A percentile compares a stretch with the other conserved stretches of the same genome.
Conservation (phyloP, 1,140 invertebrate species). For the Eumeta japonica region DNA sequence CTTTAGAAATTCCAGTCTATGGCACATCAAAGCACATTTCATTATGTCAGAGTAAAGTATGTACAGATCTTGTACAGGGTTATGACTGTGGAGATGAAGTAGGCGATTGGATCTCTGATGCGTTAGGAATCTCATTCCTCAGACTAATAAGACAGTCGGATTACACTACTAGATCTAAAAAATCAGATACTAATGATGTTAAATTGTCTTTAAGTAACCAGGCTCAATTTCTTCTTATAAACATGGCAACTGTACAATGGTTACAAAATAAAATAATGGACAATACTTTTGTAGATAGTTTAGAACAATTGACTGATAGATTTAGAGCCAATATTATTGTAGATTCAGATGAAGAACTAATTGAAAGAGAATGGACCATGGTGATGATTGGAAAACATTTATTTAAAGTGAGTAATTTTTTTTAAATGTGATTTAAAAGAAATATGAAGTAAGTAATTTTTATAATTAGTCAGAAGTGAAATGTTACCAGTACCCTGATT, state of each 20-base stretch:
- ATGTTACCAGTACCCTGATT: not conserved
- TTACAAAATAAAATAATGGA: constrained; percentile 62
- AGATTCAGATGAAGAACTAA: constrained; percentile 64
- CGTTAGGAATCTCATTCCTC: constrained; percentile 64
- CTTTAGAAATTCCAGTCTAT: constrained; percentile 29
- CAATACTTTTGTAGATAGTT: constrained; percentile 50
- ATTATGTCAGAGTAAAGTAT: constrained; percentile 78
- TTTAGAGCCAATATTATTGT: constrained; percentile 72
- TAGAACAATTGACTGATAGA: constrained; percentile 61
- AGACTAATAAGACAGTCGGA: constrained; percentile 67
- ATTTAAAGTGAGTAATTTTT: constrained; percentile 62
- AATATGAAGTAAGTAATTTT: not conserved
- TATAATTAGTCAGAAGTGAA: not conserved
- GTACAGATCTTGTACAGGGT: constrained; percentile 76
- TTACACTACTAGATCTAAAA: constrained; percentile 32
- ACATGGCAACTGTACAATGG: constrained; percentile 71
- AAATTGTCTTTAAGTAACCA: constrained; percentile 79
- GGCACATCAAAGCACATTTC: constrained; percentile 30
- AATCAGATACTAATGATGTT: constrained; percentile 27
- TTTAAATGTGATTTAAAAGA: constrained; percentile 2
- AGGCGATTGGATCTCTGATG: constrained; percentile 73
- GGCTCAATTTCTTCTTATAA: constrained; percentile 85
- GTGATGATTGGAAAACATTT: constrained; percentile 67
- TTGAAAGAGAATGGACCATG: constrained; percentile 73
- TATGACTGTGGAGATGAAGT: constrained; percentile 80